Base-by-base conservation (phyloP, 2,888 invertebrate species). In the Tipula helvola region DNA sequence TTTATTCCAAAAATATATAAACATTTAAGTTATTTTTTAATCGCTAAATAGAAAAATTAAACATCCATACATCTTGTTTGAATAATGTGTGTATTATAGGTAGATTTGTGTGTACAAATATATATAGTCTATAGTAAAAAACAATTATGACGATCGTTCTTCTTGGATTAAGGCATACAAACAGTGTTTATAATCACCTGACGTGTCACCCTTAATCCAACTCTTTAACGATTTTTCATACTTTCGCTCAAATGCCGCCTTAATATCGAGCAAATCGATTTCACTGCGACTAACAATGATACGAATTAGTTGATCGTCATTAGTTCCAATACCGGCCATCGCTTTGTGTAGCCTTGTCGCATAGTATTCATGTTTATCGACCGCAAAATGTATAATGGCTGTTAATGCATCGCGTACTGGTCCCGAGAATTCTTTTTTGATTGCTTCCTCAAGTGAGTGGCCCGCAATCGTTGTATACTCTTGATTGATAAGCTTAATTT, bases 311-410 rank as follows among this genome's bases (percentile, higher is more conserved):
- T 96, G 95, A 86, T 94, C 93, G 90, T 98, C 98, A 90, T 97
- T 96, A 4, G 98, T 98, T 87, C 98, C 98, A 88, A 96, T 91
- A 4, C 98, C 98, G 90, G 96, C 96, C 97, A 98, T 97, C 87
- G 96, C 95, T 90, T 96, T 95, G 91, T 97, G 95, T 86, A 98
- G 93, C 83, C 96, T 94, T 90, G 96, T 95, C 0, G 98, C 98
- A 92, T 97, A 98, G 93, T 95, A 98, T 47, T 94, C 93, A 0
- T 96, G 93, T 91, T 95, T 95, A 91, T 97, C 96, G 89, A 95
- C 95, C 0, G 96, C 95, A 88, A 95, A 95, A 91, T 95, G 95
- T 87, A 96, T 95, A 87, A 97, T 96, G 87, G 97, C 96, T 88
- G 96, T 91, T 47, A 97, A 92, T 28, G 96, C 97, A 89, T 95